Conservation (phyloP, 2,888 invertebrate genomes). For the Netelia virgata region DNA sequence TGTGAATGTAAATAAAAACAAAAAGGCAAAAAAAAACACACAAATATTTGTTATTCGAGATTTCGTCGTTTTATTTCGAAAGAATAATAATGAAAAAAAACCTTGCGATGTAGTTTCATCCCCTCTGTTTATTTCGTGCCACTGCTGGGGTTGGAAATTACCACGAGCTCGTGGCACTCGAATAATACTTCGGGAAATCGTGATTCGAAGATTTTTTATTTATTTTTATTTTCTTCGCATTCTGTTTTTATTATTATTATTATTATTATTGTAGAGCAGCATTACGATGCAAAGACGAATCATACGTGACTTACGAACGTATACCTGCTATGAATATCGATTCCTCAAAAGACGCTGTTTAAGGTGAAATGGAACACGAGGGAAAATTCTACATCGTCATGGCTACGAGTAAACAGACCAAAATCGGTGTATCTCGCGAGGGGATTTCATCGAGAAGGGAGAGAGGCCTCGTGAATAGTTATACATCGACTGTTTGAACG, state of each 20-base stretch:
- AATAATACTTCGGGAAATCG: no score
- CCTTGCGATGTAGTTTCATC: neutral
- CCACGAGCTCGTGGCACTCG: no score
- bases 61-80: conserved; percentile 32
- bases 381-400: conserved; percentile 66
- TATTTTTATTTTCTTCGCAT: neutral
- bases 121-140: neutral
- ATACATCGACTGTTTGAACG: neutral
- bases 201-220: neutral
- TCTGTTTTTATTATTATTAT: neutral
- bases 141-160: no score
- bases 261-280: neutral
- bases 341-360: neutral
- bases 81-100: neutral
- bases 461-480: conserved; percentile 1
- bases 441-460: neutral
- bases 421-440: conserved; percentile 2
- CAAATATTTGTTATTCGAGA: conserved; percentile 81
- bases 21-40: conserved; percentile 65
- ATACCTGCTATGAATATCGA: conserved; percentile 42
- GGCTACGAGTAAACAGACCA: conserved; percentile 69
- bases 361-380: conserved; percentile 2
- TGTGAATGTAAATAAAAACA: conserved; percentile 80
- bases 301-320: neutral
- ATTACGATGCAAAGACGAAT: neutral